Evolutionary conservation across 1,140 invertebrate species (phyloP).

Genomic region (Lerema accius): DNA sequence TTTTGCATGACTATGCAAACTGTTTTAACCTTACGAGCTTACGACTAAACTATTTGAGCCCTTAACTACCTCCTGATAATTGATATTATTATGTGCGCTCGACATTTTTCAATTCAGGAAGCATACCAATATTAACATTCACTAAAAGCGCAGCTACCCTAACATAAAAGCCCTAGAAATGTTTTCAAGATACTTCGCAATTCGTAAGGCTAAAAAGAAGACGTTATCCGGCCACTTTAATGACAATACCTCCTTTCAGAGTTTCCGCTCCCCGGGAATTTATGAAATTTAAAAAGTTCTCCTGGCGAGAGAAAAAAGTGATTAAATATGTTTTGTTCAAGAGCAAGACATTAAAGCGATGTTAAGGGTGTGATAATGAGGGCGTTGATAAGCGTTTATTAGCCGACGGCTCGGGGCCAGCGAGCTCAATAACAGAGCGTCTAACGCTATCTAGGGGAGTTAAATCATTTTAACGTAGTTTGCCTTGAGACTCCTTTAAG

Average conservation of each 20-base stretch:
- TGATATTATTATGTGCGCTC: too few relatives aligned
- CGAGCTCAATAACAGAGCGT: conserved; percentile 65
- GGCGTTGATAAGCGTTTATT: conserved; percentile 81
- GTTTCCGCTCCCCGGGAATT: conserved; percentile 46
- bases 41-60: too few relatives aligned
- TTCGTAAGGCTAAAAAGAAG: conserved; percentile 25
- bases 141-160: not conserved
- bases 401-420: conserved; percentile 63
- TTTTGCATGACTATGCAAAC: not conserved
- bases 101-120: too few relatives aligned
- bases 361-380: conserved; percentile 82
- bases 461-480: conserved; percentile 82
- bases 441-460: conserved; percentile 74
- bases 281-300: conserved; percentile 81
- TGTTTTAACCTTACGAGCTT: too few relatives aligned
- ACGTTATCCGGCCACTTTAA: conserved; percentile 29
- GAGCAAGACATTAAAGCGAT: conserved; percentile 82
- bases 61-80: too few relatives aligned
- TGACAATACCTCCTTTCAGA: conserved; percentile 33
- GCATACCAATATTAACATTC: too few relatives aligned
- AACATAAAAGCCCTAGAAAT: conserved; percentile 5
- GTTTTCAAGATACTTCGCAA: conserved; percentile 16
- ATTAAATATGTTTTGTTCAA: conserved; percentile 83
- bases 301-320: conserved; percentile 68
- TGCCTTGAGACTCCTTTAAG: conserved; percentile 63